Base-by-base conservation (phyloP, 2,888 invertebrate genomes). In the Phania funesta region DNA sequence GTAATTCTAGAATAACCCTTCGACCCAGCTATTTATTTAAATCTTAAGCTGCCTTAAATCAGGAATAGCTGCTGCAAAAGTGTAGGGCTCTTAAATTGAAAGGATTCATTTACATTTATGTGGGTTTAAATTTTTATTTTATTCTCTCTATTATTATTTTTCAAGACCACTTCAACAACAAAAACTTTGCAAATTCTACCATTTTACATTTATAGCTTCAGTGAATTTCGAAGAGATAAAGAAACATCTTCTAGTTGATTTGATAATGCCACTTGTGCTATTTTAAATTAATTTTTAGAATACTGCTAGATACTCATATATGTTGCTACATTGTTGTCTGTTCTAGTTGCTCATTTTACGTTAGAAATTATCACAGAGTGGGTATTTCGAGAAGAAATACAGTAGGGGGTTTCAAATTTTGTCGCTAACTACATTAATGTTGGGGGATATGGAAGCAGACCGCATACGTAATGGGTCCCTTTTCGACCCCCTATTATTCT, bases 201-300 rank as follows among this genome's bases (percentile, higher is more conserved):
- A 50, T 46, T 58, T 62, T n/a, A 18, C 44, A 76, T 65, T 65
- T 56, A 9, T 2, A 38, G n/a, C n/a, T 32, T 9, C 9, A 32
- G 32, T 32, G n/a, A n/a, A n/a, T n/a, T n/a, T n/a, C n/a, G n/a
- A n/a, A 32, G 8, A 32, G 32, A 32, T 6, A 8, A 32, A 48
- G 64, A 64, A 58, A 50, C 24, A 58, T 75, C 75, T 80, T 68
- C 48, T 35, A 70, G 35, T 41, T 75, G 70, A 80, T 74, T 67
- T 74, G 67, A 48, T 44, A 52, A 58, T 64, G 50, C 62, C 52
- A 70, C 73, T 70, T 38, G 32, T 38, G 48, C 22, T 56, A 54
- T 7, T 38, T 62, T 35, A 7, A 32, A 18, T 46, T n/a, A n/a
- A n/a, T 1, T 24, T 46, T 67, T 38, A 20, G 16, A 11, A 70